Evolutionary conservation across 2,888 invertebrate species (phyloP).

Genomic region (Pediacus dermestoides): DNA sequence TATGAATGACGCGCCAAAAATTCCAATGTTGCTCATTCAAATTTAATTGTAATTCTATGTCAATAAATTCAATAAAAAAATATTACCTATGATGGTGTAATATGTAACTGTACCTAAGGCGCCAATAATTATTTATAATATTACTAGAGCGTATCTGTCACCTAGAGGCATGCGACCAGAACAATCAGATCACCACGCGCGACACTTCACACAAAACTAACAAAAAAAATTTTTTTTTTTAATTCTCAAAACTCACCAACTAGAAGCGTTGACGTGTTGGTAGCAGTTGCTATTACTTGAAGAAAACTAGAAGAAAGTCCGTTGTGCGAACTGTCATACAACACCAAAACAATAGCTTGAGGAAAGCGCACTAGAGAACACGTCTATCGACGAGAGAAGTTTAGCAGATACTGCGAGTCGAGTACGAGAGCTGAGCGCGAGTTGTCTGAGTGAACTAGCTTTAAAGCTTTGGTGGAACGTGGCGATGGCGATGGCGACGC

Average conservation of each 20-base stretch:
- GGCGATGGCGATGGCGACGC: conserved; percentile 3
- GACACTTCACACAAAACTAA: conserved; percentile 10
- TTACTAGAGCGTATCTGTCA: conserved; percentile 40
- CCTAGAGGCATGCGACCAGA: conserved; percentile 22
- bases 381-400: conserved; percentile 14
- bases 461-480: conserved; percentile 3
- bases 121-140: conserved; percentile 28
- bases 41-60: too few species aligned
- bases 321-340: neutral
- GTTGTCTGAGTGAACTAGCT: conserved; percentile 23
- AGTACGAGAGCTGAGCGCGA: conserved; percentile 12
- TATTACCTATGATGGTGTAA: conserved; percentile 22
- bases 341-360: conserved; percentile 18
- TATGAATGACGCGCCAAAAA: too few species aligned
- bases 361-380: conserved; percentile 16
- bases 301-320: neutral
- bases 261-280: conserved; percentile 21
- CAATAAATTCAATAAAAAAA: too few species aligned
- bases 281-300: conserved; percentile 7
- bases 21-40: too few species aligned
- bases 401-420: conserved; percentile 17
- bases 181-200: conserved; percentile 18
- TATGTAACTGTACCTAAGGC: conserved; percentile 34
- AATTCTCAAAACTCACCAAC: conserved; percentile 25
- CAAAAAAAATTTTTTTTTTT: conserved; percentile 10